A percentile compares a stretch with the other conserved stretches of the same genome.
phyloP scores from a whole-genome alignment of 1,140 invertebrate species.

The Drosophila insularis region DNA sequence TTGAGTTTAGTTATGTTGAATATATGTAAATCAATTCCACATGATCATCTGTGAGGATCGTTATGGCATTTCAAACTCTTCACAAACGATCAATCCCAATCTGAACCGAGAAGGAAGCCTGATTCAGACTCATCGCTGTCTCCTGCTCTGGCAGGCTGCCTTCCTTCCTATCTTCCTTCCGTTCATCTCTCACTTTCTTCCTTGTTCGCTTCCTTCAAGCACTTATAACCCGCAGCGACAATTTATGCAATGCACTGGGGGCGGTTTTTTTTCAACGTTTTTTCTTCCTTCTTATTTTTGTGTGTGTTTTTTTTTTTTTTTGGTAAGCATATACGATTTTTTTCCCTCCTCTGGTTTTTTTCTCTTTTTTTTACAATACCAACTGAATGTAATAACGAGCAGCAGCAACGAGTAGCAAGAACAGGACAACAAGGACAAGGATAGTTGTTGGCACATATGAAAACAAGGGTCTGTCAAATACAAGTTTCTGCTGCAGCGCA shows the following conservation, averaged over 20 bases:
- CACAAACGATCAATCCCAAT: not conserved
- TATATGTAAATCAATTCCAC: too few relatives aligned
- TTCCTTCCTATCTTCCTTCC: not conserved
- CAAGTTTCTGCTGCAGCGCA: constrained; percentile 72
- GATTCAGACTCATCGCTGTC: not conserved
- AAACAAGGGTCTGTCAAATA: constrained; percentile 80
- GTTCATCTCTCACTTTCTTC: not conserved
- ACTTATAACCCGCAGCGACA: constrained; percentile 49
- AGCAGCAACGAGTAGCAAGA: constrained; percentile 19
- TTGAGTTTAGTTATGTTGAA: too few relatives aligned
- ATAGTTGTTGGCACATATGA: constrained; percentile 73
- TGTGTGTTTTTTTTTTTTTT: constrained; percentile 1
- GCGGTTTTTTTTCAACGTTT: constrained; percentile 14
- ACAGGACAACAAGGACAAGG: constrained; percentile 20
- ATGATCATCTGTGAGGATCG: too few relatives aligned
- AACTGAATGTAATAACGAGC: constrained; percentile 76
- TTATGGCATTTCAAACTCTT: not conserved
- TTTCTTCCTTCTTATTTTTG: constrained; percentile 52
- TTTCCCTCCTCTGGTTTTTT: not conserved
- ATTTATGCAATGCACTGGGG: constrained; percentile 61
- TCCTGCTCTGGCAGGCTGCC: not conserved
- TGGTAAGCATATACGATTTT: constrained; percentile 22
- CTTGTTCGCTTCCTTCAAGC: constrained; percentile 1
- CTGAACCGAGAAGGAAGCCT: not conserved
- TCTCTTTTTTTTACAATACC: constrained; percentile 35